Evolutionary conservation across 2,797 vertebrate species (phyloP), one percentile per base, ranked within the genome.

Genomic region (Spea hammondii): DNA sequence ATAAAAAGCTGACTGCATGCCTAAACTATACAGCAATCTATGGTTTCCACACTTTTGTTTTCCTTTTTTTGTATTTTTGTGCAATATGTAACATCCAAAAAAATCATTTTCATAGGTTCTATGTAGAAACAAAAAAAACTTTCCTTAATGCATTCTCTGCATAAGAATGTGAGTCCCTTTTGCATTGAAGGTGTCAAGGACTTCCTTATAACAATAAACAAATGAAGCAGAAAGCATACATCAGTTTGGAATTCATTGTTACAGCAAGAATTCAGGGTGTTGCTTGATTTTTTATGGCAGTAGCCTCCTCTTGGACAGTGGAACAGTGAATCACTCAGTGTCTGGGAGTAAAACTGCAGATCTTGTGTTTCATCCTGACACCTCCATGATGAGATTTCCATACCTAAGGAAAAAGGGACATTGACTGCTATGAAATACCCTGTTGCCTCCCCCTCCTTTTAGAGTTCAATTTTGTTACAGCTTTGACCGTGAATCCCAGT

Each of bases 281-380:
- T 89, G 91, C 90, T 89, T 90, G 90, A 91, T 89, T 86, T 89
- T 88, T 92, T 84, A 84, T 88, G 89, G 82, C 86, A 83, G 84
- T 84, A 84, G 84, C 86, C 85, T 87, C 87, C 87, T 77, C 68
- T 87, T 87, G 84, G 91, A 88, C 87, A 86, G 74, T 87, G 87
- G 88, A 89, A 87, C 82, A 88, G 88, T 91, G 91, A 92, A 89
- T 91, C 88, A 87, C 85, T 89, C 82, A 83, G 89, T 89, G 91
- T 94, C 91, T 95, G 87, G 83, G 85, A 90, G 88, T 89, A 95
- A 92, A 91, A 90, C 92, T 88, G 88, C 87, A 87, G 87, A 83
- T 86, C 90, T 95, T 94, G 90, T 93, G 89, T 91, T 93, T 94
- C 94, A 93, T 91, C 91, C 89, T 88, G 88, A 92, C 93, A 93